Evolutionary conservation across 2,113 vertebrate genomes (phyloP), one percentile per base, ranked within the genome.

Genomic region (Mobula hypostoma): DNA sequence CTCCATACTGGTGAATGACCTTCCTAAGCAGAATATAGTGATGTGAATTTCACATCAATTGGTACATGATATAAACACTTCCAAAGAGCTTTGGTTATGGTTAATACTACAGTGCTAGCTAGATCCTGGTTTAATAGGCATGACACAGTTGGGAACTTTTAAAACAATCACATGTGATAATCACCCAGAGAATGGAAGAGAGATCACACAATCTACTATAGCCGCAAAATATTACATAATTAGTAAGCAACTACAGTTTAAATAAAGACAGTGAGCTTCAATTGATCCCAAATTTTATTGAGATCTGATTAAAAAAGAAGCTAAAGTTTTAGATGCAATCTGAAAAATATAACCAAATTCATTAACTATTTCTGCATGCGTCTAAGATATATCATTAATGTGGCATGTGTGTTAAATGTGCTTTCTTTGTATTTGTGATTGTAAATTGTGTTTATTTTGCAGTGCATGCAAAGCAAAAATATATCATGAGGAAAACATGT

Each of bases 391-490:
- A n/a, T 90, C 85, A 90, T 48, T 90, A 32, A 15, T 90, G 85
- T 90, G 61, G 29, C 61, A 11, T 85, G 61, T 90, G 61, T 88
- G 61, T 90, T 68, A 66, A 90, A 66, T 90, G 85, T 90, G 85
- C 85, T 90, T 90, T 32, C 77, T 63, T 66, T 90, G 85, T 90
- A 90, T 36, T 68, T 90, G 85, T 90, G 85, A 88, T 66, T 88
- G 85, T 66, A 66, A 88, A 66, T 66, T 12, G 58, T 90, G 61
- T 90, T 90, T 90, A 61, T 90, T 90, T 90, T 66, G 61, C 61
- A 21, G 32, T 32, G 85, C 85, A 90, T 66, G 61, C n/a, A 90
- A 90, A 90, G 61, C 85, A 68, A 90, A 66, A 90, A 66, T 90
- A 90, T 90, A 68, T 90, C 61, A 32, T 27, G 21, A 90, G 61